Evolutionary conservation across 1,140 invertebrate species (phyloP), one percentile per base, ranked within the genome.

Genomic region (Aphelenchoides avenae): DNA sequence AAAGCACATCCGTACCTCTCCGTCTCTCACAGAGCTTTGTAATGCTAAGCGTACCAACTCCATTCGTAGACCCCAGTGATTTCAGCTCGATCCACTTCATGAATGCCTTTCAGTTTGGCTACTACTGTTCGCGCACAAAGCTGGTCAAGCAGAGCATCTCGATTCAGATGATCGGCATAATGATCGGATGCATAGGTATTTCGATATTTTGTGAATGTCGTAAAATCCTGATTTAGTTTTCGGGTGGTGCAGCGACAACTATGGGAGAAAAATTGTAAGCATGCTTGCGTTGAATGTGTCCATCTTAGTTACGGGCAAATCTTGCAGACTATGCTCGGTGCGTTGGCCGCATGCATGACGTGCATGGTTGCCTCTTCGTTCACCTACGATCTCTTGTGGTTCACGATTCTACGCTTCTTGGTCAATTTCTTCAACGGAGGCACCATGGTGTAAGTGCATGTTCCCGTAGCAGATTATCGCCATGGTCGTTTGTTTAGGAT

Each of bases 401-500:
- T 68, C 29, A 68, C 65, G 13, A 50, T 65, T 42, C 37, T 41
- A 4, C 52, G 65, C 9, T 71, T 66, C 31, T 36, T 68, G 15
- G 68, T 71, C 22, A 52, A 54, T 5, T 18, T 71, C n/a, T 71
- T 67, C 29, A 68, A 68, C 27, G 65, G 56, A 0, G 68, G 68
- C 0, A 66, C 61, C 4, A 68, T 68, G 43, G 58, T 53, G 42
- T 29, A 63, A 51, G 57, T 64, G 0, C 0, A n/a, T 52, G 15
- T 24, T 11, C 7, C 20, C 7, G 13, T 2, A 1, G 5, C 4
- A 52, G 1, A 11, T 1, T 52, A 15, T 2, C 2, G 4, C 7
- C n/a, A 54, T 30, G 26, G 5, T 5, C 7, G 26, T 58, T 4
- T 34, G 37, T 33, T 33, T 57, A 60, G 26, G 31, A 67, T 51